Percentiles rank a stretch among this genome's conserved stretches.
phyloP scores from a whole-genome alignment of 1,140 invertebrate species.

The Trachymyrmex cornetzi region DNA sequence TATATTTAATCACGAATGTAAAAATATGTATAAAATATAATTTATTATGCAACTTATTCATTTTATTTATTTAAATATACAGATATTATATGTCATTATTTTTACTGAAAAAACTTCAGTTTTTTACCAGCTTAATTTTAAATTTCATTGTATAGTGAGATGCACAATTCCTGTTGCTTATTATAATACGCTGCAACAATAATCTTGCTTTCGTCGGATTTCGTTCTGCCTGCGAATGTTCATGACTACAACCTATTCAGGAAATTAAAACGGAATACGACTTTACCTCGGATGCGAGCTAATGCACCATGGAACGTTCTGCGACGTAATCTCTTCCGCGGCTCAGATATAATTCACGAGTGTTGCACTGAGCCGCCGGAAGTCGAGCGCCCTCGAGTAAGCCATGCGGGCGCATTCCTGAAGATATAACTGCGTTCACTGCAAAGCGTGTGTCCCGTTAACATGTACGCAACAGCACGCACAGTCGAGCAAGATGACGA shows the following conservation, averaged over 20 bases:
- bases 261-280: slow-evolving; percentile 47
- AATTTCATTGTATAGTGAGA: background rate
- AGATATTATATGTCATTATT: background rate
- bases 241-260: background rate
- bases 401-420: slow-evolving; percentile 61
- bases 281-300: background rate
- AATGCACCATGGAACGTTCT: slow-evolving; percentile 39
- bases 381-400: slow-evolving; percentile 54
- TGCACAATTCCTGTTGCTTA: background rate
- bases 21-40: background rate
- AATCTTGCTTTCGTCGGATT: background rate
- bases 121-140: background rate
- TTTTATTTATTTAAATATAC: background rate
- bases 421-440: slow-evolving; percentile 65
- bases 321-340: slow-evolving; percentile 36
- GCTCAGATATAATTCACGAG: slow-evolving; percentile 43
- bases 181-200: background rate
- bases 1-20: background rate
- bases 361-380: slow-evolving; percentile 42
- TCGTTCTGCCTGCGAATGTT: background rate
- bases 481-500: slow-evolving; percentile 60
- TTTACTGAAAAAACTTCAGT: background rate
- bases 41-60: background rate
- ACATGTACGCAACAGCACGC: slow-evolving; percentile 62
- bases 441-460: slow-evolving; percentile 64